phyloP scores from a whole-genome alignment of 2,113 vertebrate genomes.

The Atlantisia rogersi region DNA sequence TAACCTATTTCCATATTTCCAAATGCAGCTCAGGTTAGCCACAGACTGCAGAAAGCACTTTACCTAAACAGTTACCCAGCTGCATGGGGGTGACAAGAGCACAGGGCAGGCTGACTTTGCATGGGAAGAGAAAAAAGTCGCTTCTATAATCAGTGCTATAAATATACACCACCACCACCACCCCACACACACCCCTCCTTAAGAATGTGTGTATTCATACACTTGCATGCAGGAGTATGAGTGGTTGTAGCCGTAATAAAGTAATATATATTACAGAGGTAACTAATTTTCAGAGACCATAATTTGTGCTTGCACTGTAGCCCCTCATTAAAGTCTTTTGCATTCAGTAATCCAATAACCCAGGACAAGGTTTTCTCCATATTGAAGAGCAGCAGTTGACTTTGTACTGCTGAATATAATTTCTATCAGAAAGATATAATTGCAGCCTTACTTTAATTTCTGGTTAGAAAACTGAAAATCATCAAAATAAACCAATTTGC shows the following conservation, averaged over 20 bases:
- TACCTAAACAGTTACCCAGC: background rate
- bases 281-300: background rate
- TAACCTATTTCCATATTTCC: background rate
- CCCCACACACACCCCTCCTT: background rate
- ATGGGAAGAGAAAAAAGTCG: background rate
- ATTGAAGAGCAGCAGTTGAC: background rate
- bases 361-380: background rate
- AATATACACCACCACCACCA: background rate
- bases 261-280: too few species aligned
- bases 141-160: background rate
- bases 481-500: conserved; percentile 3
- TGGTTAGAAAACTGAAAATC: conserved; percentile 10
- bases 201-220: background rate
- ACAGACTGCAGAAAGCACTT: background rate
- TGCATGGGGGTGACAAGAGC: background rate
- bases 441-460: conserved; percentile 8
- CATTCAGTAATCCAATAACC: background rate
- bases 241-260: background rate
- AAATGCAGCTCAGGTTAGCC: background rate
- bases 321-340: background rate
- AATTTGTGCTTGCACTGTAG: background rate
- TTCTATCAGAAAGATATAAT: conserved; percentile 21
- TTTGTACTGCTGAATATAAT: background rate
- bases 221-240: background rate
- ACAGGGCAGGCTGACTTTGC: background rate